These are phyloP conservation scores for Aix galericulata DNA, from an alignment of 2,113 vertebrate species.

Conservation along the genomic window DNA sequence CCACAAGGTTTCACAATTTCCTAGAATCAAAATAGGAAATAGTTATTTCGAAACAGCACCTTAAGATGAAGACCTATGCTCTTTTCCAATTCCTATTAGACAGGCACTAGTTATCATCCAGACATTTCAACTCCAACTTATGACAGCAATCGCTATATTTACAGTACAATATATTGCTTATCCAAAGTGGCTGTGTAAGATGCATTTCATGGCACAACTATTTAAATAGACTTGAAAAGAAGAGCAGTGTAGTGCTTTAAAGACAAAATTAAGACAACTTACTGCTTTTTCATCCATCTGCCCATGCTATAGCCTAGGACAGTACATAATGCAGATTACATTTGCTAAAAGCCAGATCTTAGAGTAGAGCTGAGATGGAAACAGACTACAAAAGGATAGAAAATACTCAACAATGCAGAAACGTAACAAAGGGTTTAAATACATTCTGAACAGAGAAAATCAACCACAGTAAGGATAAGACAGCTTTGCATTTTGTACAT, in stretches of 20 bases:
- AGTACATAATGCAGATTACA: neutral
- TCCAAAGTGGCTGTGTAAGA: conserved; percentile 50
- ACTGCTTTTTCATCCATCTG: conserved; percentile 25
- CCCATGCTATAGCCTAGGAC: neutral
- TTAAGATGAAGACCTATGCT: conserved; percentile 39
- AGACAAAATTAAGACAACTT: conserved; percentile 31
- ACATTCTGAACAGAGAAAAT: conserved; percentile 50
- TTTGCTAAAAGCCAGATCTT: conserved; percentile 44
- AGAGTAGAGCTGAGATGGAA: conserved; percentile 11
- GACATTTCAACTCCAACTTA: conserved; percentile 8
- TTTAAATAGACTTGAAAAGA: conserved; percentile 33
- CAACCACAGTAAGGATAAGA: conserved; percentile 14
- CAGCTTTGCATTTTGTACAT: conserved; percentile 18
- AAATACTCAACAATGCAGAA: conserved; percentile 45
- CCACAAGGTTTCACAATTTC: conserved; percentile 47
- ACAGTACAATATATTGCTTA: conserved; percentile 68
- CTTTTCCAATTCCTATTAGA: neutral
- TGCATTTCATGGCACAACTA: conserved; percentile 53
- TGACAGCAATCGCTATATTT: conserved; percentile 47
- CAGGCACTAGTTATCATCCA: conserved; percentile 56
- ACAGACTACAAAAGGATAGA: conserved; percentile 45
- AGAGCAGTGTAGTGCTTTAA: conserved; percentile 59
- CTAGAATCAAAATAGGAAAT: neutral
- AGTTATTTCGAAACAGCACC: conserved; percentile 55
- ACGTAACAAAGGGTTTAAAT: conserved; percentile 35